These are phyloP conservation scores for Enteromius anoplus DNA, from an alignment of 2,797 vertebrate species.

Conservation along the genomic window DNA sequence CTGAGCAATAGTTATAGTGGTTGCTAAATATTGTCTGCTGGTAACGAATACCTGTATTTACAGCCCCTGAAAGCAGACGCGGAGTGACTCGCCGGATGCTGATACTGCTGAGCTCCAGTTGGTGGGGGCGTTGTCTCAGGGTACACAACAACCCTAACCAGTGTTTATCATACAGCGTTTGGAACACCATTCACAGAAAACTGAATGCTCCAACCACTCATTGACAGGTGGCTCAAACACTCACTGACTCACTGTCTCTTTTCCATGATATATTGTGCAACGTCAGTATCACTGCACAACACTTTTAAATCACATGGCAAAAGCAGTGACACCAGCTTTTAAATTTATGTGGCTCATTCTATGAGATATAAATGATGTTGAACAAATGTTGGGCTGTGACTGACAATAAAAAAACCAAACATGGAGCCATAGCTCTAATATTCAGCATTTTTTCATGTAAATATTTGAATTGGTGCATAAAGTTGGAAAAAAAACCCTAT, in stretches of 20 bases:
- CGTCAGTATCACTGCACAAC: not conserved
- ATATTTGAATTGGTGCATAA: not conserved
- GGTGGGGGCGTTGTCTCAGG: slow-evolving; percentile 18
- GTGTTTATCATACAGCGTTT: not conserved
- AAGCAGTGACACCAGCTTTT: not conserved
- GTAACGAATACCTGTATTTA: slow-evolving; percentile 25
- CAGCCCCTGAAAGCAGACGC: slow-evolving; percentile 7
- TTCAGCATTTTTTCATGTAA: not conserved
- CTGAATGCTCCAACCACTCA: slow-evolving; percentile 9
- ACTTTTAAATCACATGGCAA: not conserved
- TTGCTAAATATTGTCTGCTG: slow-evolving; percentile 21
- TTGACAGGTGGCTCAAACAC: slow-evolving; percentile 34
- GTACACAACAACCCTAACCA: slow-evolving; percentile 3
- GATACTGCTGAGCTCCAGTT: slow-evolving; percentile 24
- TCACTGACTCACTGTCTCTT: slow-evolving; percentile 30
- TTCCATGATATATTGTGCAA: slow-evolving; percentile 52
- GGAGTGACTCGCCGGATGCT: not conserved
- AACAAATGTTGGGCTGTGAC: not conserved
- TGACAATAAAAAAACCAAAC: not conserved
- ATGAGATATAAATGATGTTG: not conserved
- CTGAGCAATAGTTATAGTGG: slow-evolving; percentile 9
- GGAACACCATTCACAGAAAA: slow-evolving; percentile 16
- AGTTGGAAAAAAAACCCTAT: not conserved
- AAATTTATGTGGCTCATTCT: not conserved
- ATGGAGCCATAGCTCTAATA: not conserved